Conservation (phyloP, 2,888 invertebrate genomes). For the Agriopis marginaria region DNA sequence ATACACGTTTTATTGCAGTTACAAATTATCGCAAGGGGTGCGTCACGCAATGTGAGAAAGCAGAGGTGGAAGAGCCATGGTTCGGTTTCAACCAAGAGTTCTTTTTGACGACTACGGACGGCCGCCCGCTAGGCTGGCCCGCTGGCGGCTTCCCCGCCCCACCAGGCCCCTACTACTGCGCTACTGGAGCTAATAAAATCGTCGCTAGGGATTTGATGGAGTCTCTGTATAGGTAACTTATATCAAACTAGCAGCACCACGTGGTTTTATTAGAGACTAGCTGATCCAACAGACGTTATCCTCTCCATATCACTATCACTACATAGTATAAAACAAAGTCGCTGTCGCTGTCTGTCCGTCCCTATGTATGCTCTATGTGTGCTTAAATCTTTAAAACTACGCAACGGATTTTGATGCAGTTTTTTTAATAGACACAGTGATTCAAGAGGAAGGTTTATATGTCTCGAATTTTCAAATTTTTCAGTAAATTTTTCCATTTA, state of each 20-base stretch:
- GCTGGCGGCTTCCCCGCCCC: conserved; percentile 89
- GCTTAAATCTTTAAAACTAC: too few species aligned
- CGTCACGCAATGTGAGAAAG: conserved; percentile 84
- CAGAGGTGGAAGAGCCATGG: conserved; percentile 88
- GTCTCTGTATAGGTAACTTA: conserved; percentile 86
- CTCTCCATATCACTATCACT: too few species aligned
- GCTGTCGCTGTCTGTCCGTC: too few species aligned
- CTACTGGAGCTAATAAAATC: conserved; percentile 91
- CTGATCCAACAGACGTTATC: too few species aligned
- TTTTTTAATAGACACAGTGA: too few species aligned
- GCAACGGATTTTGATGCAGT: too few species aligned
- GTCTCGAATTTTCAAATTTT: too few species aligned
- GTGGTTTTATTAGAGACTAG: too few species aligned
- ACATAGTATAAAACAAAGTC: too few species aligned
- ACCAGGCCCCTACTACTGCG: conserved; percentile 94
- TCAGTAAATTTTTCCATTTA: too few species aligned
- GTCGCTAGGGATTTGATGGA: conserved; percentile 94
- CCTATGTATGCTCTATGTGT: too few species aligned
- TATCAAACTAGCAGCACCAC: neutral
- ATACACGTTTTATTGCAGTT: conserved; percentile 51
- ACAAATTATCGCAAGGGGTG: conserved; percentile 73
- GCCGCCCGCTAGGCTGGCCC: conserved; percentile 91
- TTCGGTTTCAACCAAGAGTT: conserved; percentile 91
- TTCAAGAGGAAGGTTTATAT: too few species aligned
- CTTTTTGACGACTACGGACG: conserved; percentile 73